Conservation (phyloP, 2,113 vertebrate genomes). For the Catharus bicknelli region DNA sequence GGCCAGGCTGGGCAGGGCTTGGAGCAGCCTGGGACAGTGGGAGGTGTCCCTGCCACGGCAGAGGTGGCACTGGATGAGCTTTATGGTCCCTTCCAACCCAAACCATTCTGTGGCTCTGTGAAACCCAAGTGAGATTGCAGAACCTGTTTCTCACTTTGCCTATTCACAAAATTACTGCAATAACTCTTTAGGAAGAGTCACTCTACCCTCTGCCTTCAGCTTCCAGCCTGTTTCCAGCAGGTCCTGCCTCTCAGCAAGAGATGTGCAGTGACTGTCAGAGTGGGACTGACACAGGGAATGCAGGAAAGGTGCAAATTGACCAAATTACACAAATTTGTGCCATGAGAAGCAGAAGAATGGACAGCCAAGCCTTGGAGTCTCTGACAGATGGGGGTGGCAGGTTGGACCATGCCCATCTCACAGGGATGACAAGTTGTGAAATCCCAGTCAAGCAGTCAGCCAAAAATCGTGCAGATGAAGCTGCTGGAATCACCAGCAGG, state of each 20-base stretch:
- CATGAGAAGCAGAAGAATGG: neutral
- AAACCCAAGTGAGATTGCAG: neutral
- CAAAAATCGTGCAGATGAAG: neutral
- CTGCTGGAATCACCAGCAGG: neutral
- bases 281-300: rapidly evolving
- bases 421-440: neutral
- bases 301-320: neutral
- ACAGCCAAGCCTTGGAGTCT: neutral
- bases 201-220: neutral
- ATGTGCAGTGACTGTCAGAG: neutral
- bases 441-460: neutral
- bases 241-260: neutral
- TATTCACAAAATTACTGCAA: neutral
- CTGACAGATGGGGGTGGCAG: neutral
- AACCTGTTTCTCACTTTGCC: neutral
- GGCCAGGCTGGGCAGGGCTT: rapidly evolving
- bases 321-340: neutral
- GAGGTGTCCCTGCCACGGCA: neutral
- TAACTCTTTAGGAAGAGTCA: neutral
- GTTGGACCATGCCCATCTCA: neutral
- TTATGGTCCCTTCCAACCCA: neutral
- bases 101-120: neutral
- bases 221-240: neutral
- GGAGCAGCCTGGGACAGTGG: rapidly evolving
- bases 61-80: rapidly evolving